Evolutionary conservation across 2,797 vertebrate genomes (phyloP).

Genomic region (Eidolon dupreanum): DNA sequence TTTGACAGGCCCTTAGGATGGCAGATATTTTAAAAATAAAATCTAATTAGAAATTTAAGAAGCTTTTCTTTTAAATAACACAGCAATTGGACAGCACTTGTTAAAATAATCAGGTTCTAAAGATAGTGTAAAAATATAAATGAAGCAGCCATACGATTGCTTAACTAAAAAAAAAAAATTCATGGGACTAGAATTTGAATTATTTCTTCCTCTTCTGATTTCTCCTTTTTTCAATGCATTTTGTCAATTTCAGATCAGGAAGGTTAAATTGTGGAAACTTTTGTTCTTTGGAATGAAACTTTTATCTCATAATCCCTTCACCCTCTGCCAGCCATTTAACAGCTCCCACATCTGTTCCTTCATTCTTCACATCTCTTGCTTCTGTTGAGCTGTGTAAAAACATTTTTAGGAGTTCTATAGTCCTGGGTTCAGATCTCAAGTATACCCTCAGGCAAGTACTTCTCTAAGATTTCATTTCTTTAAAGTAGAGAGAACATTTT

Average conservation of each 20-base stretch:
- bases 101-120: conserved; percentile 56
- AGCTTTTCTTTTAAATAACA: conserved; percentile 34
- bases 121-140: neutral
- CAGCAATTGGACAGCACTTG: neutral
- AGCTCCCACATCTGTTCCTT: neutral
- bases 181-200: neutral
- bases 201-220: neutral
- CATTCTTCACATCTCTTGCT: neutral
- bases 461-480: neutral
- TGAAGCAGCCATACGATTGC: neutral
- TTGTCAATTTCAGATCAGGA: conserved; percentile 1
- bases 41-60: conserved; percentile 39
- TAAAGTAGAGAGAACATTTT: conserved; percentile 10
- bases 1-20: neutral
- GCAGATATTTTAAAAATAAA: conserved; percentile 50
- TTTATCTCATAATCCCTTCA: neutral
- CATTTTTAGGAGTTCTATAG: neutral
- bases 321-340: neutral
- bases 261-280: neutral
- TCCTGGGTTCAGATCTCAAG: neutral
- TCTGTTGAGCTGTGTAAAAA: neutral
- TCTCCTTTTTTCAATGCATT: neutral
- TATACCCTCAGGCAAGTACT: neutral
- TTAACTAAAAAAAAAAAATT: neutral
- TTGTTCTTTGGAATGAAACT: neutral